Evolutionary conservation across 2,113 vertebrate species (phyloP).

Genomic region (Piprites chloris): DNA sequence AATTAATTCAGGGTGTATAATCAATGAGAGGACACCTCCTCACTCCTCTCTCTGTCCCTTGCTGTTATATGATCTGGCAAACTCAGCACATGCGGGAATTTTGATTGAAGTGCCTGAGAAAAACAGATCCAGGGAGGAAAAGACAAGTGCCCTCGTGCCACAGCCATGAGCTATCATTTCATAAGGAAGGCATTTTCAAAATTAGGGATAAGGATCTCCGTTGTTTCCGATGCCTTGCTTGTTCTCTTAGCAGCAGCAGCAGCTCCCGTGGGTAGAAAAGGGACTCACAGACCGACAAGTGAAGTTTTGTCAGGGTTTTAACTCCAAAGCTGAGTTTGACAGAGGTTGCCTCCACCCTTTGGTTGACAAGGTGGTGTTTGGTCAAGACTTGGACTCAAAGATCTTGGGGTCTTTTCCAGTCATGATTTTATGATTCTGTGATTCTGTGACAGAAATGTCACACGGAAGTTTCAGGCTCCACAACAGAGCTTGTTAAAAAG

Average conservation of each 20-base stretch:
- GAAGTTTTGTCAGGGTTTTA: neutral
- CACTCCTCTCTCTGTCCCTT: neutral
- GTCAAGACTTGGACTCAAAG: neutral
- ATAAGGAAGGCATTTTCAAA: neutral
- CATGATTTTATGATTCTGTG: neutral
- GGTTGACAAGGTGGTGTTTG: neutral
- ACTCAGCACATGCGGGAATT: neutral
- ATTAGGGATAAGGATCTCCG: neutral
- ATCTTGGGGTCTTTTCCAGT: neutral
- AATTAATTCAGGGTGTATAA: neutral
- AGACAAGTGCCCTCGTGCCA: neutral
- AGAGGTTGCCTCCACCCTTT: neutral
- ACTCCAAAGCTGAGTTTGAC: neutral
- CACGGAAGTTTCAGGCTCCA: neutral
- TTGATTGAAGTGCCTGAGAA: neutral
- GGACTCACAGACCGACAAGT: neutral
- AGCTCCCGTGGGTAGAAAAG: neutral
- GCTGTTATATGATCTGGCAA: neutral
- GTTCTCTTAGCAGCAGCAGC: neutral
- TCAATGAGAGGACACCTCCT: neutral
- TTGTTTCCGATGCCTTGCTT: neutral
- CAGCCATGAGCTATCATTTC: no score
- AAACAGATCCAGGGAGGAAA: neutral
- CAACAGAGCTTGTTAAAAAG: neutral
- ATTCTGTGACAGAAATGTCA: neutral